Evolutionary conservation across 2,797 vertebrate genomes (phyloP).

Genomic region (Diglossa cyanea): DNA sequence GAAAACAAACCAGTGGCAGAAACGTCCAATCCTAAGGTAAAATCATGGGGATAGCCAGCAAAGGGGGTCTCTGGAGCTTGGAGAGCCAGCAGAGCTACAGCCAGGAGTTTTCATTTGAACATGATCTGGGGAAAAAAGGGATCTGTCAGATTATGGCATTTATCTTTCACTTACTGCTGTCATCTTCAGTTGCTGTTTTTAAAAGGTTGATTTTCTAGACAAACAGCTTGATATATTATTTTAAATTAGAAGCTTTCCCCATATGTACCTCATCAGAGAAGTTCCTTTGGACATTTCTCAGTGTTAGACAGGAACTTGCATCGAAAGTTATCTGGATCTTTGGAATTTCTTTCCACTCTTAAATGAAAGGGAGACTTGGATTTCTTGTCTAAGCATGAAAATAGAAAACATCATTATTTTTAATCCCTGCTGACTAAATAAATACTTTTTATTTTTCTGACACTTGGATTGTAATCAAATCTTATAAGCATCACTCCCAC

Average conservation of each 20-base stretch:
- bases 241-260: not conserved
- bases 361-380: not conserved
- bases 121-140: not conserved
- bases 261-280: not conserved
- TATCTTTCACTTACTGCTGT: not conserved
- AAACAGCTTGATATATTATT: not conserved
- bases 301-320: not conserved
- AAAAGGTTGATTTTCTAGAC: not conserved
- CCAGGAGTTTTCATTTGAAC: not conserved
- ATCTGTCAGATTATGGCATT: not conserved
- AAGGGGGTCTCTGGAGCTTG: not conserved
- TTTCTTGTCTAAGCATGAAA: not conserved
- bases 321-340: not conserved
- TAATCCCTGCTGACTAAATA: not conserved
- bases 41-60: not conserved
- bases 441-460: not conserved
- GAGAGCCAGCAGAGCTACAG: not conserved
- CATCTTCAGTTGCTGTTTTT: not conserved
- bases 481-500: not conserved
- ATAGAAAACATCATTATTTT: not conserved
- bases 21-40: conserved; percentile 79
- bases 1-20: conserved; percentile 78
- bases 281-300: not conserved
- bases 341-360: not conserved
- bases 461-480: not conserved